Conservation (phyloP, 1,140 invertebrate species). For the Andricus grossulariae region DNA sequence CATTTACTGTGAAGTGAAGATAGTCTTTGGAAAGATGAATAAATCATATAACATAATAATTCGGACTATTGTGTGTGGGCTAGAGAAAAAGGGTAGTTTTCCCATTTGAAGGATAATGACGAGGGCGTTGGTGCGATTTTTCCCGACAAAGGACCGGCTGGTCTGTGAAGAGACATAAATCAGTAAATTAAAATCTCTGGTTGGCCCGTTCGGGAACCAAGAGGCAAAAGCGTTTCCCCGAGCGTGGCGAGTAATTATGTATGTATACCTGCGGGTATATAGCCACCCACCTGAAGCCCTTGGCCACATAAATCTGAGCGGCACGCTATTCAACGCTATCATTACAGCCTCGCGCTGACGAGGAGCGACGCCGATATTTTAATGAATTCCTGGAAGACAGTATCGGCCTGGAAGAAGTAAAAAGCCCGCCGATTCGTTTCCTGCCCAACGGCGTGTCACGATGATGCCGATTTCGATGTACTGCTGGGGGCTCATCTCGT, state of each 20-base stretch:
- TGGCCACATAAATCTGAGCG: constrained; percentile 48
- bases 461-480: constrained; percentile 40
- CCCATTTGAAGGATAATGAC: neutral
- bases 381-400: constrained; percentile 60
- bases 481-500: neutral
- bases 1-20: constrained; percentile 18
- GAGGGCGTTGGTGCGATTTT: constrained; percentile 5
- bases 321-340: constrained; percentile 55
- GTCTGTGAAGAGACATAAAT: constrained; percentile 3
- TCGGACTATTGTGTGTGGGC: constrained; percentile 35
- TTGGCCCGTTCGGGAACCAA: constrained; percentile 8
- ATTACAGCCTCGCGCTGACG: constrained; percentile 53
- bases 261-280: constrained; percentile 32
- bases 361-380: constrained; percentile 56
- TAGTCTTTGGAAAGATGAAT: neutral
- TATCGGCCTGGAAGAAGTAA: constrained; percentile 46
- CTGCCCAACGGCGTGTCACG: constrained; percentile 38
- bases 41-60: constrained; percentile 17
- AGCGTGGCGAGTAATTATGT: constrained; percentile 50
- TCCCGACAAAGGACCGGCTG: constrained; percentile 10
- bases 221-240: constrained; percentile 40
- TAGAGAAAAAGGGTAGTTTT: neutral
- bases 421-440: constrained; percentile 45
- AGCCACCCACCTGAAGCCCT: constrained; percentile 38
- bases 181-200: constrained; percentile 30